Evolutionary conservation across 35 echinoderm and acorn worm genomes (phyloP).

Genomic region (Lytechinus variegatus): DNA sequence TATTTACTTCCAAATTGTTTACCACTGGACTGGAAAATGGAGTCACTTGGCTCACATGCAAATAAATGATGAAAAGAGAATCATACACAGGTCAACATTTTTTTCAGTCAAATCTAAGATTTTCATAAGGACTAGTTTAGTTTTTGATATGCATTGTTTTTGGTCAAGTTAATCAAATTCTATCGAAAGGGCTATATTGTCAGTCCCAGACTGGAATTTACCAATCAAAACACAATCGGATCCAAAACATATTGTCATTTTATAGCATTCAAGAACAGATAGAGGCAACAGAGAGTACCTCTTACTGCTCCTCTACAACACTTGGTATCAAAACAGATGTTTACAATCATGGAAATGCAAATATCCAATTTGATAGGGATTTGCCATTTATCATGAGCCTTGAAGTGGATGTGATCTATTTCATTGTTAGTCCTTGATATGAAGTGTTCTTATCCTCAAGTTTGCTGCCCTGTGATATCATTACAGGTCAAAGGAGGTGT

Average conservation of each 20-base stretch:
- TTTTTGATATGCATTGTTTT: background rate
- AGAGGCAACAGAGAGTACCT: background rate
- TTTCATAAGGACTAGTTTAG: too few relatives aligned
- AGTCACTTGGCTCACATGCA: background rate
- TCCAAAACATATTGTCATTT: background rate
- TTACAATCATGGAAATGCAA: background rate
- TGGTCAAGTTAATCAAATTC: background rate
- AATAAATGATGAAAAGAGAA: background rate
- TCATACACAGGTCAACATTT: too few relatives aligned
- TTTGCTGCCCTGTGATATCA: background rate
- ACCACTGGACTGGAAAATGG: too few relatives aligned
- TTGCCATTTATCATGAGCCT: background rate
- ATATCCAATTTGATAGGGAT: background rate
- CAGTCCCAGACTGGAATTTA: too few relatives aligned
- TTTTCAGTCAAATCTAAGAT: too few relatives aligned
- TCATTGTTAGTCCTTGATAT: background rate
- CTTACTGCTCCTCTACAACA: background rate
- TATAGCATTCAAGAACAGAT: background rate
- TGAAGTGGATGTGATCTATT: background rate
- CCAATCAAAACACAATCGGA: background rate
- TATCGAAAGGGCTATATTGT: background rate
- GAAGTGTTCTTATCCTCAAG: background rate
- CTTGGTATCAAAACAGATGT: background rate
- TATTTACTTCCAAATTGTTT: too few relatives aligned
- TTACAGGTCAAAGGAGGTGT: background rate